These are phyloP conservation scores for Cydia fagiglandana DNA, from an alignment of 1,140 invertebrate species.

Conservation along the genomic window DNA sequence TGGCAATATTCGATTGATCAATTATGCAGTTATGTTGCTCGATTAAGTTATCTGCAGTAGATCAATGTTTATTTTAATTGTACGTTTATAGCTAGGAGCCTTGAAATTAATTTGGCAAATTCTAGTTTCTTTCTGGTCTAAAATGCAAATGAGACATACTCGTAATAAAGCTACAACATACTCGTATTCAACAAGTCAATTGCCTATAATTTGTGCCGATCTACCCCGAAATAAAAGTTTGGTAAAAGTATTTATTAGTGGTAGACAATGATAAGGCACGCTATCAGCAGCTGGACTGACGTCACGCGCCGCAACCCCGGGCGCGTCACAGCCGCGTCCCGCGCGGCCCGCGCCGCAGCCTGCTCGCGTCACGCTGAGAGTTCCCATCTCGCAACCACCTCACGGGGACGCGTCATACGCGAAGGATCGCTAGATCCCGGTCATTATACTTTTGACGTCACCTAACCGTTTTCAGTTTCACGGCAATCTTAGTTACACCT, in stretches of 20 bases:
- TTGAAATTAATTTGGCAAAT: not conserved
- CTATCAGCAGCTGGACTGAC: slow-evolving; percentile 60
- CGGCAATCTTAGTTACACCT: not conserved
- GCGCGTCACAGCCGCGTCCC: not conserved
- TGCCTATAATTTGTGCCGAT: not conserved
- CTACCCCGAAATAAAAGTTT: not conserved
- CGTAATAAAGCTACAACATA: not conserved
- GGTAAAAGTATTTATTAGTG: not conserved
- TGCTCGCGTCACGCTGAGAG: slow-evolving; percentile 16
- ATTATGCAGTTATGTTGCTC: slow-evolving; percentile 11
- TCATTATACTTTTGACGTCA: slow-evolving; percentile 4
- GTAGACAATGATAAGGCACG: slow-evolving; percentile 44
- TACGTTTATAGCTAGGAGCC: not conserved
- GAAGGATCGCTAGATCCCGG: not conserved
- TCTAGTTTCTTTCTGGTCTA: not conserved
- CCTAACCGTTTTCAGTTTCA: not conserved
- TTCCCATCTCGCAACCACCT: slow-evolving; percentile 26
- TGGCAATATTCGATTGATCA: not conserved
- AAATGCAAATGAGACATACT: not conserved
- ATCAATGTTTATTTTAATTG: not conserved
- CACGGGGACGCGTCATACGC: slow-evolving; percentile 16
- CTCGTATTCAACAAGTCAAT: not conserved
- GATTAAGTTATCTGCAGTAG: slow-evolving; percentile 6
- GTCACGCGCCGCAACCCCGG: slow-evolving; percentile 45
- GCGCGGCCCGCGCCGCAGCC: not conserved